Evolutionary conservation across 1,140 invertebrate genomes (phyloP), one percentile per base, ranked within the genome.

Genomic region (Caenorhabditis latens): DNA sequence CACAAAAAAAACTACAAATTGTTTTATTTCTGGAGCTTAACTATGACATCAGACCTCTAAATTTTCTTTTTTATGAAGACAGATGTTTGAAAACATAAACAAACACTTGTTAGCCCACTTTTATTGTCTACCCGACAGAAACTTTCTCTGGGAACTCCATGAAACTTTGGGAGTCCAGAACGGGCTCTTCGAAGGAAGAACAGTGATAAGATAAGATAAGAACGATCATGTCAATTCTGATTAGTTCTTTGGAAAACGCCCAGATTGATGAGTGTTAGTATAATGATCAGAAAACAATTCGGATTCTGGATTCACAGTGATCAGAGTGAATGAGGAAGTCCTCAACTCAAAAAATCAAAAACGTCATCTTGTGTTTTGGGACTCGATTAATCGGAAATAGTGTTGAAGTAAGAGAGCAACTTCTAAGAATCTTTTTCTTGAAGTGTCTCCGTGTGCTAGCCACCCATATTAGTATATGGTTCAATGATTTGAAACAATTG

Each of bases 401-500:
- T 21, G n/a, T 21, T 11, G 61, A 63, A 63, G 32, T 13, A 63
- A 63, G 14, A 63, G 61, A 63, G 61, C 61, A 63, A 63, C 63
- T 42, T 67, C 32, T 67, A 9, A 40, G 43, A 75, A 75, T 16
- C 46, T 79, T n/a, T 24, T 32, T 14, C 32, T 9, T 32, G 61
- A 46, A 71, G 19, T 19, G 65, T 71, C 65, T 71, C 14, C 19
- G 42, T n/a, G 40, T 53, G 71, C 71, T n/a, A 48, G 71, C 71
- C 71, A 79, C 71, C 46, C n/a, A 24, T 50, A 79, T 79, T 79
- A 79, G 71, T 50, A 42, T 40, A 79, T 46, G 71, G 71, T 79
- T 79, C 71, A 42, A 24, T n/a, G 71, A 79, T 79, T 79, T 79
- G 71, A 79, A 79, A 79, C 71, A 79, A 79, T 16, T 79, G 71